These are phyloP conservation scores for Pagrus major DNA, from an alignment of 2,113 vertebrate species.

Conservation along the genomic window DNA sequence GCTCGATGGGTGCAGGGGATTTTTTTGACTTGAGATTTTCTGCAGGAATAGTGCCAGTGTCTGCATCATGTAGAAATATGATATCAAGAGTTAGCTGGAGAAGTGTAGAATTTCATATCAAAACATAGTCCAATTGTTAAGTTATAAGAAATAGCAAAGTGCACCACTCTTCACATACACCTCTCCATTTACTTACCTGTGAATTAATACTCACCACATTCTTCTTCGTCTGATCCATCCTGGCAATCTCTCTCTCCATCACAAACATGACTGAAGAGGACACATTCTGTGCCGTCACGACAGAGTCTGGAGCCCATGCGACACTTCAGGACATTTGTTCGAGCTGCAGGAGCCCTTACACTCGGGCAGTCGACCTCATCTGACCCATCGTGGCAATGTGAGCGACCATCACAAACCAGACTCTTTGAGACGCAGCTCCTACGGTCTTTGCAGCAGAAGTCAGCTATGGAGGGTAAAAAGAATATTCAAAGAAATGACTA, in stretches of 20 bases:
- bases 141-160: too few relatives aligned
- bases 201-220: constrained; percentile 66
- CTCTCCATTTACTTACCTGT: too few relatives aligned
- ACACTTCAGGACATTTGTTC: constrained; percentile 56
- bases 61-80: too few relatives aligned
- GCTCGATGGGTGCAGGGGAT: too few relatives aligned
- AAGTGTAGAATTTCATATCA: too few relatives aligned
- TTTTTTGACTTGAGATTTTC: too few relatives aligned
- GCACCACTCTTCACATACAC: too few relatives aligned
- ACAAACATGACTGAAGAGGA: constrained; percentile 84
- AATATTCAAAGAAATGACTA: too few relatives aligned
- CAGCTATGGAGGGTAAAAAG: neutral
- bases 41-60: too few relatives aligned
- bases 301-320: constrained; percentile 75
- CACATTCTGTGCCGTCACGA: constrained; percentile 80
- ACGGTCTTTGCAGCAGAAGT: constrained; percentile 76
- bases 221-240: constrained; percentile 89
- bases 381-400: constrained; percentile 87
- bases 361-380: constrained; percentile 84
- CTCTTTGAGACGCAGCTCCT: constrained; percentile 72
- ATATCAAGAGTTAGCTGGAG: too few relatives aligned
- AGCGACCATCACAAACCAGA: constrained; percentile 84
- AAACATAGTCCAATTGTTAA: too few relatives aligned
- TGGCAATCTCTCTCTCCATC: constrained; percentile 88
- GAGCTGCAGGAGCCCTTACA: neutral